Conservation (phyloP, 2,113 vertebrate species). For the Cromileptes altivelis region DNA sequence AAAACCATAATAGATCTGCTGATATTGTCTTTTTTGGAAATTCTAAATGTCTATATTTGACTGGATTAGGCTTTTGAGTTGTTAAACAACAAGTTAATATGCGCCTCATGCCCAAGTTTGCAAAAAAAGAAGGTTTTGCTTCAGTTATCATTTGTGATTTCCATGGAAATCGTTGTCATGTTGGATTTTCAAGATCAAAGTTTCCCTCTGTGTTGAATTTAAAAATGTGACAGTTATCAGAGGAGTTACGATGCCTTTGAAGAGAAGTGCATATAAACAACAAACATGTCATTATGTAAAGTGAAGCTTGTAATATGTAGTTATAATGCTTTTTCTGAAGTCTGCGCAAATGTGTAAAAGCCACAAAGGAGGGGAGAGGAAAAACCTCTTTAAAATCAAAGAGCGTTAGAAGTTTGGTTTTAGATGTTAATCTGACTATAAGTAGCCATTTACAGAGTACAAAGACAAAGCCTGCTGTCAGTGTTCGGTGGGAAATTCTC, state of each 20-base stretch:
- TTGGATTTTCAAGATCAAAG: conserved; percentile 51
- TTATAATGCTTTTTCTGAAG: conserved; percentile 42
- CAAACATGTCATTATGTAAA: conserved; percentile 58
- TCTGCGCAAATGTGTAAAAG: conserved; percentile 50
- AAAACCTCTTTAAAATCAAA: conserved; percentile 57
- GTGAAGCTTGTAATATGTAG: conserved; percentile 27
- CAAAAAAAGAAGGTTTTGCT: neutral
- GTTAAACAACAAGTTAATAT: neutral
- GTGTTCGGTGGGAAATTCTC: conserved; percentile 50
- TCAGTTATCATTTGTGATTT: conserved; percentile 24
- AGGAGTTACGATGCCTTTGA: conserved; percentile 52
- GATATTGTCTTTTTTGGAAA: conserved; percentile 20
- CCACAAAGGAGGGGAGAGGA: conserved; percentile 10
- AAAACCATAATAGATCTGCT: neutral
- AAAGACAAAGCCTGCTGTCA: conserved; percentile 64
- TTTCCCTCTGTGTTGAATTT: conserved; percentile 8
- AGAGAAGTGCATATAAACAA: conserved; percentile 43
- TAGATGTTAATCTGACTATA: conserved; percentile 74
- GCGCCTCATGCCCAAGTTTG: neutral
- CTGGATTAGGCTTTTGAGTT: neutral
- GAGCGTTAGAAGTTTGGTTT: conserved; percentile 60
- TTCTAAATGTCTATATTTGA: conserved; percentile 16
- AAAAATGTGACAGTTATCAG: conserved; percentile 11
- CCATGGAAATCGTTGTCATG: conserved; percentile 9
- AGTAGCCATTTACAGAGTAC: conserved; percentile 74